A percentile compares a stretch with the other conserved stretches of the same genome.
Evolutionary conservation across 1,140 invertebrate genomes (phyloP).

Genomic region (Drosophila mojavensis): DNA sequence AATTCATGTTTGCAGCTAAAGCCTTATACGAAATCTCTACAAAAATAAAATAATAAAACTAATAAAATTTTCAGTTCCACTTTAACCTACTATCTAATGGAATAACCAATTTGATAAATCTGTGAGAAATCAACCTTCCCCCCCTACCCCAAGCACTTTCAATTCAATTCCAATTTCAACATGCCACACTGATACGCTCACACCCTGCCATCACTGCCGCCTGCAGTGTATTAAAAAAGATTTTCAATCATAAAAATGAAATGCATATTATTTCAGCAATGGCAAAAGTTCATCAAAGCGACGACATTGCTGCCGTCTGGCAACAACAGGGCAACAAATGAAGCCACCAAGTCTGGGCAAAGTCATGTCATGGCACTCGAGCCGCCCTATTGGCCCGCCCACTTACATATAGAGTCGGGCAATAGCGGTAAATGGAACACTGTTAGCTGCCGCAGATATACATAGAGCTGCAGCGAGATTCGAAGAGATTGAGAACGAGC

Average conservation of each 20-base stretch:
- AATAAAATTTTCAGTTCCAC: no score
- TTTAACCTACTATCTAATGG: no score
- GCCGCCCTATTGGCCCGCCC: conserved; percentile 42
- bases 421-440: conserved; percentile 53
- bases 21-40: neutral
- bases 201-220: neutral
- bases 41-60: no score
- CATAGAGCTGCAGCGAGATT: no score
- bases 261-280: conserved; percentile 24
- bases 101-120: no score
- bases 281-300: conserved; percentile 70
- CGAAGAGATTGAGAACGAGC: conserved; percentile 50
- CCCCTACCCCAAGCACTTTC: neutral
- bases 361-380: conserved; percentile 4
- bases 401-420: conserved; percentile 13
- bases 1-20: neutral
- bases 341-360: conserved; percentile 15
- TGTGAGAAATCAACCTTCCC: no score
- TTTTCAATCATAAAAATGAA: conserved; percentile 16
- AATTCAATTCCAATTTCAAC: neutral
- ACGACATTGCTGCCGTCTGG: conserved; percentile 45
- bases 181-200: neutral
- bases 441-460: conserved; percentile 15
- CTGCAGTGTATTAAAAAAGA: conserved; percentile 36
- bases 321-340: conserved; percentile 24